Evolutionary conservation across 2,797 vertebrate species (phyloP), one percentile per base, ranked within the genome.

Genomic region (Pempheris klunzingeri): DNA sequence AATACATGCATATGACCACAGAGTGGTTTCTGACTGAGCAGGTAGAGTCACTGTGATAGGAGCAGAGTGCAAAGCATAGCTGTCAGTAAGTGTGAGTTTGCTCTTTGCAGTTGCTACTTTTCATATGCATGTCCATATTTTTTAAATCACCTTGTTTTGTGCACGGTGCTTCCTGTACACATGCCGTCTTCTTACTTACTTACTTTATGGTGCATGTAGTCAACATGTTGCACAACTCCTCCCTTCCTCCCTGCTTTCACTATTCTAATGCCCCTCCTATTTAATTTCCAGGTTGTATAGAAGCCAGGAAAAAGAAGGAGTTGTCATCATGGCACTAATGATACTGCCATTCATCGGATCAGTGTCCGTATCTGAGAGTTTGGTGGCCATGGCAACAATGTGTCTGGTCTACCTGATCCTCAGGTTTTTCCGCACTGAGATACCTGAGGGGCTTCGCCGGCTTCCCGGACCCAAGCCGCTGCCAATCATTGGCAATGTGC

Each of bases 401-500:
- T 96, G 95, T 75, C 58, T 96, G 55, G 86, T 95, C 53, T 94
- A 95, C 79, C 76, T 96, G 77, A 46, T 95, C 9, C 38, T 97
- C 43, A 95, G 90, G 59, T 63, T 78, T 66, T 84, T 85, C n/a
- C 81, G 3, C 43, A 78, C 52, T 4, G 76, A 18, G 4, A 87
- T 96, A 28, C 96, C 97, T 1, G 76, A 90, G 65, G 98, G 97
- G 1, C 92, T 97, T 57, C 93, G 86, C 66, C 87, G 74, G 0
- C 94, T 96, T 3, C 97, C 97, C 0, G 97, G 97, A 0, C 98
- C 98, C 1, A 92, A 90, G 57, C 91, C 96, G 0, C 80, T 92
- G 32, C 98, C 98, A 0, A 32, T 99, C n/a, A 94, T 99, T 0
- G 98, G 98, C 3, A 96, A 96, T 0, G 15, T 93, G 26, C 78